Base-by-base conservation (phyloP, 2,113 vertebrate species). In the Lanius ludovicianus region DNA sequence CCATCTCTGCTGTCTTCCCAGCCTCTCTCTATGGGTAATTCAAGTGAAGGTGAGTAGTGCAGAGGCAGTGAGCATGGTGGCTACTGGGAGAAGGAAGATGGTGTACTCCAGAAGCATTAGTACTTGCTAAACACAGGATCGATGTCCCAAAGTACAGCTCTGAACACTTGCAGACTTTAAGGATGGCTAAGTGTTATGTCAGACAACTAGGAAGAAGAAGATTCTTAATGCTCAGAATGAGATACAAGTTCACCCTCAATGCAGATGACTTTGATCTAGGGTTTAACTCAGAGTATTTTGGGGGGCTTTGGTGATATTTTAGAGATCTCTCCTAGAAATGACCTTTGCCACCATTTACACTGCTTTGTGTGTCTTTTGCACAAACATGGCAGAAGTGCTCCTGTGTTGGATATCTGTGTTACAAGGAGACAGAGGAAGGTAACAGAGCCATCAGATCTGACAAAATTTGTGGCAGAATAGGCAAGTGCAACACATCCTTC, bases 321-420 rank as follows among this genome's bases (percentile, higher is more conserved):
- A 24, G 24, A n/a, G 44, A n/a, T 49, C 2, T 68, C 9, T 74
- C 6, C 42, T 52, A 47, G 27, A 70, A 83, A 62, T 27, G 3
- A 71, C 6, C 10, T 87, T 70, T 83, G 17, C 31, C 20, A 39
- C 46, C 9, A 17, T 60, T 91, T 64, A 10, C 23, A 27, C 11
- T 19, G n/a, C 12, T 0, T 0, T 4, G 7, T 25, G 8, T 20
- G 21, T 41, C 44, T 75, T 64, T 57, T 80, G 63, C 42, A 53
- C 16, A 60, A 64, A 56, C 0, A 1, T 24, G 44, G 28, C 20
- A 53, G 21, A 44, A 7, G 4, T 2, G 1, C 4, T 79, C 3
- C n/a, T 44, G 0, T 69, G 19, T 41, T 47, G 46, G 62, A 16
- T 56, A 37, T 83, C 44, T 76, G 17, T 17, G 16, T 63, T 39